Percentiles rank a stretch among this genome's conserved stretches.
These are phyloP conservation scores for Cecropterus lyciades DNA, from an alignment of 1,140 invertebrate species.

Conservation along the genomic window DNA sequence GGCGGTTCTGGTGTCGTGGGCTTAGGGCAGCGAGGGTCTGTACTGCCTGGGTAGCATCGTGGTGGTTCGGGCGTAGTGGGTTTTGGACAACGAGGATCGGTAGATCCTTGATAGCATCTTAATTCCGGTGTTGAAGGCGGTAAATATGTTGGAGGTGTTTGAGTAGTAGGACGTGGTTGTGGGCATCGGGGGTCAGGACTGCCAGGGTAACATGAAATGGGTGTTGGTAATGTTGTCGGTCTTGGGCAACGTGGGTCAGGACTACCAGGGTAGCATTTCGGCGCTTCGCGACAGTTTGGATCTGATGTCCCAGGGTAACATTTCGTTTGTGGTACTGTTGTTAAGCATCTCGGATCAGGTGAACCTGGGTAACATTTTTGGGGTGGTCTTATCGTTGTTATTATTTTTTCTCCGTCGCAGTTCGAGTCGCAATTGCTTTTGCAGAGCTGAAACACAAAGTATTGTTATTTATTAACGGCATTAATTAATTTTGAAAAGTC, in stretches of 20 bases:
- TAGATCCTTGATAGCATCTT: slow-evolving; percentile 66
- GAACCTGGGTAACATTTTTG: slow-evolving; percentile 68
- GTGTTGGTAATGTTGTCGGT: slow-evolving; percentile 47
- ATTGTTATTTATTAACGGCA: too few relatives aligned
- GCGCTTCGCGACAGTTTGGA: slow-evolving; percentile 29
- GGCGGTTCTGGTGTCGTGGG: slow-evolving; percentile 60
- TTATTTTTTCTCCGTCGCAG: slow-evolving; percentile 59
- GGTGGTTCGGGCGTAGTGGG: slow-evolving; percentile 47
- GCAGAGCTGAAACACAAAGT: slow-evolving; percentile 65
- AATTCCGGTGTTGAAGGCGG: slow-evolving; percentile 42
- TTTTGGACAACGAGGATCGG: slow-evolving; percentile 53
- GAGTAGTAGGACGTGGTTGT: slow-evolving; percentile 35
- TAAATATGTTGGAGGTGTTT: slow-evolving; percentile 37
- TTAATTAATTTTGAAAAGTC: too few relatives aligned
- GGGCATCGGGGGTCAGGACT: slow-evolving; percentile 70
- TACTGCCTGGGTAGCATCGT: slow-evolving; percentile 59
- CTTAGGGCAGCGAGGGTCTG: slow-evolving; percentile 70
- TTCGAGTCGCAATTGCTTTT: slow-evolving; percentile 69
- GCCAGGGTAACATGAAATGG: slow-evolving; percentile 60
- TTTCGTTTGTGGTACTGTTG: slow-evolving; percentile 50
- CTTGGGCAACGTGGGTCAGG: slow-evolving; percentile 63
- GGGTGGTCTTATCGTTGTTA: slow-evolving; percentile 57
- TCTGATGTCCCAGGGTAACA: slow-evolving; percentile 36
- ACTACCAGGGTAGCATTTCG: slow-evolving; percentile 62
- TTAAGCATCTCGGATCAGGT: slow-evolving; percentile 64